Conservation (phyloP, 1,140 invertebrate genomes). For the Leptinotarsa undecemlineata region DNA sequence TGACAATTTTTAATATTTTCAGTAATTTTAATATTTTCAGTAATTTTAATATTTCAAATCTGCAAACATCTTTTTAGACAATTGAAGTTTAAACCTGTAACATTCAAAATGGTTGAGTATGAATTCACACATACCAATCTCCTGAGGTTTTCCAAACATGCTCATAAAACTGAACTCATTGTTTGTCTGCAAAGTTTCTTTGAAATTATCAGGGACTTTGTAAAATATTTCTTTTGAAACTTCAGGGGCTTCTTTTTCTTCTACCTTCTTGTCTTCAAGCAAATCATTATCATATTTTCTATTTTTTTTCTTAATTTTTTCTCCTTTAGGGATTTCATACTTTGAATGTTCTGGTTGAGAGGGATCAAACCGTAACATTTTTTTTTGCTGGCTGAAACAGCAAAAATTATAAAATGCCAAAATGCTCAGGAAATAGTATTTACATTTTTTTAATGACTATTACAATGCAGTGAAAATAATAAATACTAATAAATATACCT, state of each 20-base stretch:
- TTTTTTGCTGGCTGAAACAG: conserved; percentile 25
- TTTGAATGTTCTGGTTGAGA: conserved; percentile 59
- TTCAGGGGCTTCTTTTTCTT: conserved; percentile 49
- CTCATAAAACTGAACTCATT: conserved; percentile 64
- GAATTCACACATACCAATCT: conserved; percentile 19
- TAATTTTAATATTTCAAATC: too few relatives aligned
- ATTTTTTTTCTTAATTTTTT: conserved; percentile 53
- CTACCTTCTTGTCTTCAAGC: conserved; percentile 46
- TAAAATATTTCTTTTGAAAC: conserved; percentile 69
- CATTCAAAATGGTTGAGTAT: neutral
- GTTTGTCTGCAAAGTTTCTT: conserved; percentile 58
- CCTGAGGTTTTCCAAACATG: conserved; percentile 56
- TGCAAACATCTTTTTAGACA: too few relatives aligned
- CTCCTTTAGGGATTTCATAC: conserved; percentile 49
- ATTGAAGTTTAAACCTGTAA: too few relatives aligned
- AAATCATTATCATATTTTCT: conserved; percentile 30
- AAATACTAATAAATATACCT: neutral
- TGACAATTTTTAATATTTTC: too few relatives aligned
- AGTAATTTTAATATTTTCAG: too few relatives aligned
- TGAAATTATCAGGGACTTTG: conserved; percentile 63
- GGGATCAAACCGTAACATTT: conserved; percentile 68
- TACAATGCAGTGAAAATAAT: too few relatives aligned
- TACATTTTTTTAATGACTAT: too few relatives aligned
- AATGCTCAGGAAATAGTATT: too few relatives aligned
- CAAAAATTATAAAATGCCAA: too few relatives aligned